Evolutionary conservation across 1,140 invertebrate genomes (phyloP), one percentile per base, ranked within the genome.

Genomic region (Calephelis nemesis): DNA sequence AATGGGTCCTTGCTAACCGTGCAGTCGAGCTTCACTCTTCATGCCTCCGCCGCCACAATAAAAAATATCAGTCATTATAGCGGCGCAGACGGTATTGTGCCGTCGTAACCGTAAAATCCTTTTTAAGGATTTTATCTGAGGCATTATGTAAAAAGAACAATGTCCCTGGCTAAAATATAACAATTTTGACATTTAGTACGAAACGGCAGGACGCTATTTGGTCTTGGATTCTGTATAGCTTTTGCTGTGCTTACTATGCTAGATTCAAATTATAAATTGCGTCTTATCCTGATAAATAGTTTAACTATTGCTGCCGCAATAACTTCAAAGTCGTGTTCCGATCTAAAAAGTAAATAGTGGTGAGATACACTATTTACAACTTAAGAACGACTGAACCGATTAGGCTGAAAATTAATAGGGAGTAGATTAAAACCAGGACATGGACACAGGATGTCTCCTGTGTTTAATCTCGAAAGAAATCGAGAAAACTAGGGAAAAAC

Each of bases 21-120:
- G 10, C 52, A 58, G 19, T 30, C 30, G 54, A 8, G 42, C 42
- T 45, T 45, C 3, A 60, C 19, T 30, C 54, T 60, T 60, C 30
- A 60, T 11, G n/a, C 52, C 52, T 58, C 52, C 54, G 54, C 52
- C 54, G 54, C 30, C 54, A 60, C 54, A 60, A 60, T 60, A 60
- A 60, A 60, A 60, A 60, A 60, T 60, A 60, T 60, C 54, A 60
- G 30, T 60, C 54, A 60, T 60, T 60, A 60, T 40, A 60, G 54
- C 54, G 30, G 30, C 40, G 54, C 54, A 60, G 54, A 60, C 54
- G 54, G 54, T 60, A 60, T 60, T 60, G 54, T 60, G 54, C 11
- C 54, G 10, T 60, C 54, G 12, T 40, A 60, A 39, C 54, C 30
- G 39, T 60, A 60, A 60, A 60, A 60, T 60, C 54, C 39, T 60